Evolutionary conservation across 2,113 vertebrate species (phyloP).

Genomic region (Callocephalon fimbriatum): DNA sequence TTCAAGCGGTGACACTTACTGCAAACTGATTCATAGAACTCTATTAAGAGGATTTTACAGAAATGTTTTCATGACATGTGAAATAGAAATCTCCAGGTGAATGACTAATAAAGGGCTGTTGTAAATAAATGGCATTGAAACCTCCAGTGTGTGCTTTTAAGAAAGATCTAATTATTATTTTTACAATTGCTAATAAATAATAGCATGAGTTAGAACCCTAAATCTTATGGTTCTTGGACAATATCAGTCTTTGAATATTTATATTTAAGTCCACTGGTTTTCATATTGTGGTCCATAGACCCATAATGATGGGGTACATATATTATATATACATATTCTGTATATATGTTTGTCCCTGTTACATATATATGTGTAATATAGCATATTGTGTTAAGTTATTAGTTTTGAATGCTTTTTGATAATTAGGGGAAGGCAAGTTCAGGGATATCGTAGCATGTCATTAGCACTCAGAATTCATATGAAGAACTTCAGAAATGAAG

Average conservation of each 20-base stretch:
- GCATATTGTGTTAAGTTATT: neutral
- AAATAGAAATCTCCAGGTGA: neutral
- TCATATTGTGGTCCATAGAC: neutral
- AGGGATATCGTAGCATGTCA: neutral
- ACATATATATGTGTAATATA: neutral
- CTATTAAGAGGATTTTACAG: conserved; percentile 36
- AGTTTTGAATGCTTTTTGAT: neutral
- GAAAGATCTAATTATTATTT: neutral
- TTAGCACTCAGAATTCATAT: neutral
- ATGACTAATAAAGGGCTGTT: conserved; percentile 5
- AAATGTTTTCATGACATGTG: neutral
- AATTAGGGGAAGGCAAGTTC: neutral
- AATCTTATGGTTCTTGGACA: neutral
- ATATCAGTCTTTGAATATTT: neutral
- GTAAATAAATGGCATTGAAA: neutral
- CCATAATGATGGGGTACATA: neutral
- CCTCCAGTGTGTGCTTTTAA: neutral
- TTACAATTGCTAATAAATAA: neutral
- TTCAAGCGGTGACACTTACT: neutral
- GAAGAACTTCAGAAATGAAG: neutral
- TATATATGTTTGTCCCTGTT: neutral
- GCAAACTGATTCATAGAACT: conserved; percentile 23
- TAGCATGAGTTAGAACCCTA: neutral
- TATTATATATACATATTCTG: neutral
- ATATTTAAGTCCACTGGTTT: neutral